A percentile compares a stretch with the other conserved stretches of the same genome.
phyloP scores from a whole-genome alignment of 2,888 invertebrate genomes.

The Caprella mutica region DNA sequence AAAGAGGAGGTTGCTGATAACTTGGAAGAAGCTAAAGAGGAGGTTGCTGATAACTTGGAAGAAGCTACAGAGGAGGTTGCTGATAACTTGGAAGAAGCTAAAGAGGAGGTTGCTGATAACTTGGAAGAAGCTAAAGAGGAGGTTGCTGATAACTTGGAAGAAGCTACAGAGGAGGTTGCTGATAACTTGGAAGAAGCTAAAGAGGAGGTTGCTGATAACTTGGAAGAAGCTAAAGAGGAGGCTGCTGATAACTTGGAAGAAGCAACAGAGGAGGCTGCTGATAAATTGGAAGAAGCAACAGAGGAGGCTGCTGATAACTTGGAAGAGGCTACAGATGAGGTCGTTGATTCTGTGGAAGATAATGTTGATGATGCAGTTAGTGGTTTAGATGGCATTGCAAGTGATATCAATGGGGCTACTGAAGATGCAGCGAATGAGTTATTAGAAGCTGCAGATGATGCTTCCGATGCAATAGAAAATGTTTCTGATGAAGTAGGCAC shows the following conservation, averaged over 20 bases:
- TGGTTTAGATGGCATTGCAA: not conserved
- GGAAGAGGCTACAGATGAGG: conserved; percentile 5
- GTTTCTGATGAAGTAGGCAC: not conserved
- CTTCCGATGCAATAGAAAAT: not conserved
- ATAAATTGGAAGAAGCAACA: not conserved
- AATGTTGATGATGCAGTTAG: not conserved
- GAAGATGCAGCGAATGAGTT: not conserved
- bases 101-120: too few relatives aligned
- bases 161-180: too few relatives aligned
- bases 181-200: too few relatives aligned
- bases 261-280: not conserved
- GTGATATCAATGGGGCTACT: not conserved
- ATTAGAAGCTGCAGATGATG: not conserved
- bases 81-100: too few relatives aligned
- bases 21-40: too few relatives aligned
- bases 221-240: not conserved
- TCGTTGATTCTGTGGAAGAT: not conserved
- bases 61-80: too few relatives aligned
- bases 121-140: too few relatives aligned
- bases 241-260: not conserved
- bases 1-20: too few relatives aligned
- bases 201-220: too few relatives aligned
- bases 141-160: too few relatives aligned
- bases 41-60: too few relatives aligned
- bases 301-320: not conserved